These are phyloP conservation scores for Bucorvus abyssinicus DNA, from an alignment of 2,797 vertebrate species.

Conservation along the genomic window DNA sequence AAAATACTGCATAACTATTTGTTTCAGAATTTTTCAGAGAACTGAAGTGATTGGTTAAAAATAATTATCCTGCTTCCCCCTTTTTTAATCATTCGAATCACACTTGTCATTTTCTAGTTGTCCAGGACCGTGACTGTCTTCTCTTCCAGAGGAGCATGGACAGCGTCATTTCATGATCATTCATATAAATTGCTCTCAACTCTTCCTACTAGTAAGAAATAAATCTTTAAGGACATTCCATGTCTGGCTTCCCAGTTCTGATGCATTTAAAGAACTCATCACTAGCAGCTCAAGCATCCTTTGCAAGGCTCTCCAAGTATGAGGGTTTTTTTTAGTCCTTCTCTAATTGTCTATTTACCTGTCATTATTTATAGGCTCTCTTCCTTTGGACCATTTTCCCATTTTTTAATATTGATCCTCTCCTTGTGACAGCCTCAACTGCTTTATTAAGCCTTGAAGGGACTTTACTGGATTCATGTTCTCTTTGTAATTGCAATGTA, in stretches of 20 bases:
- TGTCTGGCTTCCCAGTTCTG: not conserved
- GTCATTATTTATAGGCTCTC: not conserved
- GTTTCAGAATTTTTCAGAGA: not conserved
- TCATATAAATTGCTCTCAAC: not conserved
- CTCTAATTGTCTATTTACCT: not conserved
- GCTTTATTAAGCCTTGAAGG: not conserved
- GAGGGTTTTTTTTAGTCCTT: accelerated
- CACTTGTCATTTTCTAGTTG: not conserved
- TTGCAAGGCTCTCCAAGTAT: not conserved
- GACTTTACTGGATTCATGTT: not conserved
- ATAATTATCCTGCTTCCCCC: not conserved
- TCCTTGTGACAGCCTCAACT: not conserved
- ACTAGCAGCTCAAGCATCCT: not conserved
- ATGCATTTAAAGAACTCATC: not conserved
- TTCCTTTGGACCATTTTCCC: not conserved
- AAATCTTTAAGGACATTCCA: not conserved
- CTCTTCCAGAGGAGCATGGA: not conserved
- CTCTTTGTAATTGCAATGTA: not conserved
- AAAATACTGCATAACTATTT: not conserved
- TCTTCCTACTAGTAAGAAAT: not conserved
- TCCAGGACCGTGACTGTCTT: not conserved
- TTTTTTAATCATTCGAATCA: not conserved
- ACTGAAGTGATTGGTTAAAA: not conserved
- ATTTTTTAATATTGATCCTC: not conserved
- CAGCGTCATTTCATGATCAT: not conserved